Conservation (phyloP, 1,140 invertebrate genomes). For the Sminthurides bifidus region DNA sequence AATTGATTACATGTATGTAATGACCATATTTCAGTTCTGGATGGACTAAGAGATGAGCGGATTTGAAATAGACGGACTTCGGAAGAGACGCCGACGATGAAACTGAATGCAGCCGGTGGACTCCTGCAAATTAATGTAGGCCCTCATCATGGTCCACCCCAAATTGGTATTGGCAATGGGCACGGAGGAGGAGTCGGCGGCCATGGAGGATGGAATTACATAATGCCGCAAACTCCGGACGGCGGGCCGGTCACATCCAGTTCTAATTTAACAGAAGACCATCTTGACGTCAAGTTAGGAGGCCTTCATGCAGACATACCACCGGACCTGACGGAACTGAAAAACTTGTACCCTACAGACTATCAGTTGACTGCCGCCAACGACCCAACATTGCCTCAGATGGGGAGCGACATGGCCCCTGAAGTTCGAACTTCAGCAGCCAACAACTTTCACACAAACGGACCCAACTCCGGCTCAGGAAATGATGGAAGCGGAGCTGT, state of each 20-base stretch:
- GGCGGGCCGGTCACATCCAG: constrained; percentile 4
- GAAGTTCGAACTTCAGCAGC: too few species aligned
- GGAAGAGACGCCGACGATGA: constrained; percentile 10
- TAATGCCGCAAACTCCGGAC: constrained; percentile 5
- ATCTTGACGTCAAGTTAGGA: background rate
- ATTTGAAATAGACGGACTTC: constrained; percentile 2
- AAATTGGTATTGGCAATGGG: background rate
- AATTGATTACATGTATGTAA: background rate
- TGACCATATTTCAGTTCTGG: background rate
- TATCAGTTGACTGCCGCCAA: background rate
- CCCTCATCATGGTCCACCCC: constrained; percentile 1
- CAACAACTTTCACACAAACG: too few species aligned
- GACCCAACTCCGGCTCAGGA: too few species aligned
- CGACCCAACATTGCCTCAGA: constrained; percentile 3
- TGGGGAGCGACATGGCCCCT: too few species aligned
- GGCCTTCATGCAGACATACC: background rate
- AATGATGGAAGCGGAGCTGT: constrained; percentile 1
- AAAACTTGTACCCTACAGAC: constrained; percentile 6
- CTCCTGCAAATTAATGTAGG: constrained; percentile 7
- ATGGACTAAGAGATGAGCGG: background rate
- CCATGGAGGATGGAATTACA: background rate
- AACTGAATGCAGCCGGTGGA: constrained; percentile 8
- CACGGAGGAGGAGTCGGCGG: too few species aligned
- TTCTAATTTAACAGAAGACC: background rate
- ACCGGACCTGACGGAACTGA: constrained; percentile 6